Conservation (phyloP, 2,797 vertebrate genomes). For the Sebastes ruberrimus region DNA sequence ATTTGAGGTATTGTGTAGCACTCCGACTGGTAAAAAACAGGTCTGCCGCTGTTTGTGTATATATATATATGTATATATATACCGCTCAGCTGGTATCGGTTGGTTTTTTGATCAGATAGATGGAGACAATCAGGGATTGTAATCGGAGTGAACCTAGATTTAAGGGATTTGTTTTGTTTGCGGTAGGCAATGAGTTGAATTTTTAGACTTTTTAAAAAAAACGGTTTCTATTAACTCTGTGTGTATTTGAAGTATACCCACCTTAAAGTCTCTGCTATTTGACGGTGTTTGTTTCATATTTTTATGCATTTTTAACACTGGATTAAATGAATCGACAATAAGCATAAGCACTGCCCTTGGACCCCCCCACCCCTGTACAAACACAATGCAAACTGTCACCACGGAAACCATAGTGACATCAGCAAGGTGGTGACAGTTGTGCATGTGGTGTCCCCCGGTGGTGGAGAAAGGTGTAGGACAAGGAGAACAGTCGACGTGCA, state of each 20-base stretch:
- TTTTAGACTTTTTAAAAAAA: conserved; percentile 71
- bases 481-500: conserved; percentile 51
- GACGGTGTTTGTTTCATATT: conserved; percentile 61
- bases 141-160: conserved; percentile 39
- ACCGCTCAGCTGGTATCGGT: background rate
- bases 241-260: conserved; percentile 75
- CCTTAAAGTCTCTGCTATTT: conserved; percentile 69
- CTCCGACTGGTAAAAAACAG: conserved; percentile 22
- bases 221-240: conserved; percentile 69
- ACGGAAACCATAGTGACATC: background rate
- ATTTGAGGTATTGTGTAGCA: conserved; percentile 49
- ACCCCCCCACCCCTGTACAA: conserved; percentile 23
- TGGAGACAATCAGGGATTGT: conserved; percentile 69
- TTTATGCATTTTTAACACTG: conserved; percentile 74
- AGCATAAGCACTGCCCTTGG: conserved; percentile 78
- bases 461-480: background rate
- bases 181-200: conserved; percentile 68
- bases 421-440: background rate
- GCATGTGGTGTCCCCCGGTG: conserved; percentile 36
- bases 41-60: background rate
- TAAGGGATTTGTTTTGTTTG: conserved; percentile 49
- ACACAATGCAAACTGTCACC: conserved; percentile 11
- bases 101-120: conserved; percentile 33
- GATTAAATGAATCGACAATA: conserved; percentile 68
- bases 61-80: too few relatives aligned